These are phyloP conservation scores for Propithecus perrieri DNA, from an alignment of 2,797 vertebrate species.

Conservation along the genomic window DNA sequence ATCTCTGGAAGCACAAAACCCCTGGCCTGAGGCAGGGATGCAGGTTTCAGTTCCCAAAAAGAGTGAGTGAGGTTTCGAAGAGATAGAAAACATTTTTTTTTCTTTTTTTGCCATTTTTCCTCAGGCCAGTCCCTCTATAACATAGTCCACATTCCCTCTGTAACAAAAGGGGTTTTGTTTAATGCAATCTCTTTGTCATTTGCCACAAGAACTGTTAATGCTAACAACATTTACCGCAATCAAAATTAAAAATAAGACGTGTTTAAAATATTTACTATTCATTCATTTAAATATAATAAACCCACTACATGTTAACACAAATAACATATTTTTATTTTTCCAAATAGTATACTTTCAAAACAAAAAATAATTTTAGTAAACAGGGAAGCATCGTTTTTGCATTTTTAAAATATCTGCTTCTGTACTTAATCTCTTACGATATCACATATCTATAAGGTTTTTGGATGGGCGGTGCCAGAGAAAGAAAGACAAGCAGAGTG, in stretches of 20 bases:
- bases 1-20: too few relatives aligned
- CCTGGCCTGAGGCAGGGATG: too few relatives aligned
- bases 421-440: background rate
- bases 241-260: slow-evolving; percentile 5
- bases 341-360: background rate
- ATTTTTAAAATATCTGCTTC: background rate
- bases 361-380: slow-evolving; percentile 9
- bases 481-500: too few relatives aligned
- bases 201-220: background rate
- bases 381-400: background rate
- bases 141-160: too few relatives aligned
- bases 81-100: too few relatives aligned
- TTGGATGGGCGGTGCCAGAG: too few relatives aligned
- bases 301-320: background rate
- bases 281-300: background rate
- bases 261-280: background rate
- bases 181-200: background rate
- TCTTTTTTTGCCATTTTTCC: too few relatives aligned
- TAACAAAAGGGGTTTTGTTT: background rate
- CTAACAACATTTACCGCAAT: background rate
- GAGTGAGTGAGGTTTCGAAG: too few relatives aligned
- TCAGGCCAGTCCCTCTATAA: too few relatives aligned
- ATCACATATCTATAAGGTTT: background rate
- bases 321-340: background rate
- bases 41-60: too few relatives aligned